These are phyloP conservation scores for Crotalus tigris DNA, from an alignment of 2,113 vertebrate genomes.

Conservation along the genomic window DNA sequence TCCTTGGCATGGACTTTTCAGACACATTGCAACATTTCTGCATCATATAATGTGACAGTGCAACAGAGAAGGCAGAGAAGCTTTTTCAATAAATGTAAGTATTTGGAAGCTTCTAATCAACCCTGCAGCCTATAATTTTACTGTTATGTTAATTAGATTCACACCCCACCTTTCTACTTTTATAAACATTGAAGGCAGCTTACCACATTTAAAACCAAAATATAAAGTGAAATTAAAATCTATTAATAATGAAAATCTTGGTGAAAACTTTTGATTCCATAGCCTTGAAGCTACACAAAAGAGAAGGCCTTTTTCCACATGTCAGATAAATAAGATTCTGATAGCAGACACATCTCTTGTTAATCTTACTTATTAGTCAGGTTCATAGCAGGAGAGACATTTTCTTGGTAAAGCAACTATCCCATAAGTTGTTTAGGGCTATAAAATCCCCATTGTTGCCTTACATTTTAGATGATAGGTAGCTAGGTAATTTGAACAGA, in stretches of 20 bases:
- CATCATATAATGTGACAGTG: constrained; percentile 12
- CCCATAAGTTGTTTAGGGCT: neutral
- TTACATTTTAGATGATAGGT: neutral
- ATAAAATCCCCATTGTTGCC: neutral
- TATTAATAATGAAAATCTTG: neutral
- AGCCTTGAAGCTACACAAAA: neutral
- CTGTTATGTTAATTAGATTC: neutral
- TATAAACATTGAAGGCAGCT: neutral
- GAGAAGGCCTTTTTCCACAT: neutral
- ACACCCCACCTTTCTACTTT: neutral
- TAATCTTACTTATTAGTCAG: neutral
- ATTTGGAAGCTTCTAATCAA: neutral
- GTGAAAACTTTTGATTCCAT: neutral
- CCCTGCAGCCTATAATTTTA: neutral
- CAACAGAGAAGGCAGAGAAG: constrained; percentile 60
- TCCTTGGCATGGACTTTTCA: constrained; percentile 49
- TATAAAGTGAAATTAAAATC: neutral
- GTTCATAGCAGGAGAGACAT: neutral
- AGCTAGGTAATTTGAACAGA: neutral
- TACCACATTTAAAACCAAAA: neutral
- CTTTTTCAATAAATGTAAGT: constrained; percentile 70
- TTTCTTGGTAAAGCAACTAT: neutral
- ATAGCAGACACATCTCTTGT: neutral
- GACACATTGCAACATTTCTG: constrained; percentile 43
- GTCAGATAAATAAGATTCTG: neutral